These are phyloP conservation scores for Aythya baeri DNA, from an alignment of 2,113 vertebrate genomes.

Conservation along the genomic window DNA sequence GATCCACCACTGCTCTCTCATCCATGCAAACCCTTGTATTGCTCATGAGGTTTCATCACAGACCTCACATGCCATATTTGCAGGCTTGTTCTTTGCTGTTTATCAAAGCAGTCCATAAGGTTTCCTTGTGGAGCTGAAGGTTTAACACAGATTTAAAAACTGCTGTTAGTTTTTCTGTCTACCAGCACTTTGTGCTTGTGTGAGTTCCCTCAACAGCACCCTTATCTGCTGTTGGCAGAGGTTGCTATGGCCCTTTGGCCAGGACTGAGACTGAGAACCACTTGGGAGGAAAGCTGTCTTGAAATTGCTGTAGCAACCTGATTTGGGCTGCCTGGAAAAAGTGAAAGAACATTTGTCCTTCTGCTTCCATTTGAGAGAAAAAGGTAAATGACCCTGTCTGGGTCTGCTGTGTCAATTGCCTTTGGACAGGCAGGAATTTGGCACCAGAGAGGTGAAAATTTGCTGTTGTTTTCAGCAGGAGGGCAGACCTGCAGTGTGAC, in stretches of 20 bases:
- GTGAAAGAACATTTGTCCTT: neutral
- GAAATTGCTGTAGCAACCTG: neutral
- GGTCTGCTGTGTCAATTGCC: neutral
- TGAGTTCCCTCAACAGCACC: neutral
- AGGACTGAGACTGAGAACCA: neutral
- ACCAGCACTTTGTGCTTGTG: neutral
- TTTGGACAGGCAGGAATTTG: neutral
- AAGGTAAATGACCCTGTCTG: neutral
- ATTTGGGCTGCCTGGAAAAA: neutral
- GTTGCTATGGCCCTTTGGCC: neutral
- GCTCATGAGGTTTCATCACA: neutral
- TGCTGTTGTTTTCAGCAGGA: neutral
- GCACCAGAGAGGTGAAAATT: neutral
- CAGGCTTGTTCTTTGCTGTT: neutral
- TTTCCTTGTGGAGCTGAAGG: neutral
- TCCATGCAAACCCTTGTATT: accelerated
- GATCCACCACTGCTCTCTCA: neutral
- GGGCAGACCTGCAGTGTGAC: neutral
- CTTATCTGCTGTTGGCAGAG: neutral
- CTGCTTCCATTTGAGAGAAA: neutral
- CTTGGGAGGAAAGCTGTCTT: neutral
- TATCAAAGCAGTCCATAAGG: neutral
- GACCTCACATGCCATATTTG: neutral
- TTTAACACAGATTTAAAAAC: neutral
- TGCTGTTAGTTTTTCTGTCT: neutral